These are phyloP conservation scores for Adelphocoris suturalis DNA, from an alignment of 2,888 invertebrate genomes.

Conservation along the genomic window DNA sequence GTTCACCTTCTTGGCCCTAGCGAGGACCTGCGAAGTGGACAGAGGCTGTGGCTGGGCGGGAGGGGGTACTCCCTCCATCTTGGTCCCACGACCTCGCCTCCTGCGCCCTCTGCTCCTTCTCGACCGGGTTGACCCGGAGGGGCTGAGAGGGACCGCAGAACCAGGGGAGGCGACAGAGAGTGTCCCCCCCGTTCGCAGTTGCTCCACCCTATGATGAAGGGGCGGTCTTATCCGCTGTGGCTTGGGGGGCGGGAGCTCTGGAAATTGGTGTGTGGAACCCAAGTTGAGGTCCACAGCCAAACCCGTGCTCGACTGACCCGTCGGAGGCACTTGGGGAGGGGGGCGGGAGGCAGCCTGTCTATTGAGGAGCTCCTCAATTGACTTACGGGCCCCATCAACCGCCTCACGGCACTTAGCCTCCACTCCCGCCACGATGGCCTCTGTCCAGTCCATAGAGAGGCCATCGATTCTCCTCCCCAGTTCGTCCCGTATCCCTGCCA, in stretches of 20 bases:
- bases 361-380: background rate
- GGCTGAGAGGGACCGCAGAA: background rate
- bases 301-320: no score
- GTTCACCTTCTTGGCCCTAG: background rate
- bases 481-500: background rate
- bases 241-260: background rate
- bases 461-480: background rate
- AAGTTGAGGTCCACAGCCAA: background rate
- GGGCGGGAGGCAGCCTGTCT: background rate
- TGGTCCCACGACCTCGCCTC: background rate
- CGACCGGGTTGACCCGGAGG: background rate
- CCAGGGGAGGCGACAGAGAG: background rate
- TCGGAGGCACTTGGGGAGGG: background rate
- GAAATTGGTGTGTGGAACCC: background rate
- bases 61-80: background rate
- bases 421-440: background rate
- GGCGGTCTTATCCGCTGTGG: background rate
- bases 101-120: background rate
- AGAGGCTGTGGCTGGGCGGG: background rate
- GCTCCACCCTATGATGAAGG: background rate
- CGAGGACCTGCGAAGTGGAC: background rate
- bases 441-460: background rate
- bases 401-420: background rate
- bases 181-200: background rate
- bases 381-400: background rate